Conservation (phyloP, 2,113 vertebrate species). For the Raja brachyura region DNA sequence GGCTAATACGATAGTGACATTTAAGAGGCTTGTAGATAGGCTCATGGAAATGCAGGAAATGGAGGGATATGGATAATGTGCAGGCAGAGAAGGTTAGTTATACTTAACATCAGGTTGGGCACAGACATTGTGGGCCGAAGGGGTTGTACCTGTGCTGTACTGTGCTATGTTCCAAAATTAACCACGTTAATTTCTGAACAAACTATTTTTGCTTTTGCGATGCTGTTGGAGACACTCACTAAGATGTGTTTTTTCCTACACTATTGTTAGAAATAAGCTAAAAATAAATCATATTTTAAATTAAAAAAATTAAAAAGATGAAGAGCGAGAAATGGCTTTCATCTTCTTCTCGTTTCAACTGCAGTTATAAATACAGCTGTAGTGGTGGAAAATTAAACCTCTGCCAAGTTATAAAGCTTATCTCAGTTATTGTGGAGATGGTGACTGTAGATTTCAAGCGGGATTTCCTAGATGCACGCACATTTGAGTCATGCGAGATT, state of each 20-base stretch:
- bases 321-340: not conserved
- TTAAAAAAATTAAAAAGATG: not conserved
- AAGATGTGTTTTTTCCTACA: not conserved
- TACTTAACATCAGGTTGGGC: too few species aligned
- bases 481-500: not conserved
- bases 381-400: not conserved
- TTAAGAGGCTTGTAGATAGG: too few species aligned
- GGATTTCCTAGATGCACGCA: not conserved
- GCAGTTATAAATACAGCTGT: not conserved
- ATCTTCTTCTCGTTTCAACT: not conserved
- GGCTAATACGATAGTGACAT: too few species aligned
- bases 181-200: not conserved
- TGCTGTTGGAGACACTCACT: not conserved
- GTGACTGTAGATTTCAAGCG: not conserved
- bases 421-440: not conserved
- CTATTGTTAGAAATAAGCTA: not conserved
- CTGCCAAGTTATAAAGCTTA: not conserved
- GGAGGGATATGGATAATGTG: too few species aligned
- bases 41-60: too few species aligned
- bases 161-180: not conserved
- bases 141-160: too few species aligned
- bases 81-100: too few species aligned
- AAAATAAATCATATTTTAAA: not conserved
- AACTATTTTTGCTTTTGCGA: conserved; percentile 14
- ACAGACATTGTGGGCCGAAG: too few species aligned